Conservation (phyloP, 2,113 vertebrate species). For the Reinhardtius hippoglossoides region DNA sequence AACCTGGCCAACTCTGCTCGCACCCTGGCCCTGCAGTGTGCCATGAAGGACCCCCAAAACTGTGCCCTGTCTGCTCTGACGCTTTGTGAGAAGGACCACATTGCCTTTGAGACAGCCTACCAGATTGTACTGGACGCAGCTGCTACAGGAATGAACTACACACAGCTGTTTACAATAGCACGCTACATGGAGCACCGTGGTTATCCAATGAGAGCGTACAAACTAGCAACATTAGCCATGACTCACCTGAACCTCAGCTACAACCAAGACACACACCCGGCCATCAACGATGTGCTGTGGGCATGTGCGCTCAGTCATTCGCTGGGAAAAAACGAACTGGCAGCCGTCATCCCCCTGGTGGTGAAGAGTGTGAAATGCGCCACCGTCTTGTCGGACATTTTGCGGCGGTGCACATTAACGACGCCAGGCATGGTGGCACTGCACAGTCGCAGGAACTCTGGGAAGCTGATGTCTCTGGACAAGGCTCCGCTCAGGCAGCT, state of each 20-base stretch:
- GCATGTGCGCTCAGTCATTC: conserved; percentile 97
- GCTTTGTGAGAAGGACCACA: conserved; percentile 97
- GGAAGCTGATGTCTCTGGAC: conserved; percentile 74
- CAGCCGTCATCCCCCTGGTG: conserved; percentile 94
- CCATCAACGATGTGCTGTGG: conserved; percentile 98
- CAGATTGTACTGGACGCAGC: conserved; percentile 96
- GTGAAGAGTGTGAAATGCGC: conserved; percentile 97
- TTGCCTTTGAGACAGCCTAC: conserved; percentile 97
- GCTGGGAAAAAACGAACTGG: conserved; percentile 95
- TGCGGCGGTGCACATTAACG: conserved; percentile 94
- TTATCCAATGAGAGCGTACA: conserved; percentile 73
- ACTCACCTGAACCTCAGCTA: conserved; percentile 76
- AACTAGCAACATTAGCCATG: conserved; percentile 72
- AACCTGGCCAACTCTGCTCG: conserved; percentile 94
- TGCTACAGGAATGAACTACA: conserved; percentile 93
- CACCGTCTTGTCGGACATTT: conserved; percentile 95
- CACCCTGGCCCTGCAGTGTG: conserved; percentile 93
- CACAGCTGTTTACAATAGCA: conserved; percentile 96
- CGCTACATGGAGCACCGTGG: conserved; percentile 98
- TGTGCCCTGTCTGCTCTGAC: conserved; percentile 87
- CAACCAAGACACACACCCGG: conserved; percentile 94
- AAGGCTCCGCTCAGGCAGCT: conserved; percentile 75
- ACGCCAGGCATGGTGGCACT: conserved; percentile 80
- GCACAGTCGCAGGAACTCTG: conserved; percentile 73
- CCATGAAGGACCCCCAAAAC: conserved; percentile 95